Evolutionary conservation across 1,140 invertebrate species (phyloP), one percentile per base, ranked within the genome.

Genomic region (Sitophilus oryzae): DNA sequence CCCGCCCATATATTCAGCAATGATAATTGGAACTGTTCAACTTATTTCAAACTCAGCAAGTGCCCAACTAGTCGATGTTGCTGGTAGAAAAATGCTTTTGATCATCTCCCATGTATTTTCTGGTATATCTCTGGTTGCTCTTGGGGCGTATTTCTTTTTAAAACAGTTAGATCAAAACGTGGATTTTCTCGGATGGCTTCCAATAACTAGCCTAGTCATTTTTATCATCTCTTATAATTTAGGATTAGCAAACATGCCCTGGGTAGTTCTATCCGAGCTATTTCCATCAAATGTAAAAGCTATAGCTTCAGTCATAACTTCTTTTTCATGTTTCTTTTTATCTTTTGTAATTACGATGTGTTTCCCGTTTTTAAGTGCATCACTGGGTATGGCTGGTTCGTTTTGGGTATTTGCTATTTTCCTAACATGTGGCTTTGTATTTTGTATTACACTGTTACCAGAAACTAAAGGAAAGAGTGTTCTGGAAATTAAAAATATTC

Each of bases 191-290:
- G 56, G 18, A 8, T 69, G 63, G 60, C 40, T 69, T 11, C 67
- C 67, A 8, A 40, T 69, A 9, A 38, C 52, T 14, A 53, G 56
- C 35, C 54, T 69, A n/a, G 40, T 67, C 4, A 40, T 57, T 11
- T 69, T 54, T 40, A 64, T 68, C 2, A 23, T 65, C 3, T 42
- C 52, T 16, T 68, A 65, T 40, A 63, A 61, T 22, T 55, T 61
- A 8, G 88, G 86, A 2, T 84, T 89, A 59, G 89, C 89, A 0
- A 87, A 89, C 0, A 71, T 93, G 8, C 86, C 89, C 0, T 91
- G 89, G 88, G 80, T 88, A 0, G 78, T 93, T 21, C 83, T 90
- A 76, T 83, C 82, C 1, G 88, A 93, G 71, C 79, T 92, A 59
- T 88, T 91, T 60, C 81, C 90, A 0, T 73, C 82, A 0, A 81